Conservation (phyloP, 2,113 vertebrate genomes). For the Cheilinus undulatus region DNA sequence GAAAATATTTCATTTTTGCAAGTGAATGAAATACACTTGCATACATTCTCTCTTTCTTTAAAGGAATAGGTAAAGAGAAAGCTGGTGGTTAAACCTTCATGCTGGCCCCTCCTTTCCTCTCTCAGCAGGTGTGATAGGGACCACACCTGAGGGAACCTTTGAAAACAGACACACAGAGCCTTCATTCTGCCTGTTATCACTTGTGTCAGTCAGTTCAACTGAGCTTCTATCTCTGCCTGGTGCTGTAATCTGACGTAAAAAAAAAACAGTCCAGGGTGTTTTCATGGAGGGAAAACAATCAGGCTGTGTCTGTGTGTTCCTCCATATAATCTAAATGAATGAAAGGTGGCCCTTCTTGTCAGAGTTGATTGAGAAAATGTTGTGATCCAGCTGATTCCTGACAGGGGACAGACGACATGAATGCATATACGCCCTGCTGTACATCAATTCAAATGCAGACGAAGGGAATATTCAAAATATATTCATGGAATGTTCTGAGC, state of each 20-base stretch:
- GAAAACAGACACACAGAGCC: constrained; percentile 15
- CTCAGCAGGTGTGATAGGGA: constrained; percentile 21
- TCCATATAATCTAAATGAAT: constrained; percentile 59
- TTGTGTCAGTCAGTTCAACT: constrained; percentile 49
- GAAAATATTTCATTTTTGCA: too few species aligned
- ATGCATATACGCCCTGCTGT: constrained; percentile 55
- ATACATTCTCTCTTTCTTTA: neutral
- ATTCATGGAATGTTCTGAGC: constrained; percentile 81
- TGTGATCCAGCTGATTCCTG: constrained; percentile 47
- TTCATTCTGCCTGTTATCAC: constrained; percentile 48
- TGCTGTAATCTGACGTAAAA: constrained; percentile 23
- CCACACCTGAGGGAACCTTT: constrained; percentile 49
- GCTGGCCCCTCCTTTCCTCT: neutral
- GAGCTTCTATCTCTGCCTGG: constrained; percentile 46
- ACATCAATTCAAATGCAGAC: constrained; percentile 72
- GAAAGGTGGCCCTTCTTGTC: constrained; percentile 64
- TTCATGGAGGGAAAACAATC: constrained; percentile 30
- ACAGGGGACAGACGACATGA: constrained; percentile 61
- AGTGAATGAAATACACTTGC: too few species aligned
- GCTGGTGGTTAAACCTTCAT: neutral
- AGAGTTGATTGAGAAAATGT: constrained; percentile 62
- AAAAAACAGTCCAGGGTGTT: neutral
- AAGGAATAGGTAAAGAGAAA: neutral
- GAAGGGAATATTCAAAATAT: constrained; percentile 79
- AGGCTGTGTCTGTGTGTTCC: constrained; percentile 36